Evolutionary conservation across 2,113 vertebrate species (phyloP).

Genomic region (Atrichornis clamosus): DNA sequence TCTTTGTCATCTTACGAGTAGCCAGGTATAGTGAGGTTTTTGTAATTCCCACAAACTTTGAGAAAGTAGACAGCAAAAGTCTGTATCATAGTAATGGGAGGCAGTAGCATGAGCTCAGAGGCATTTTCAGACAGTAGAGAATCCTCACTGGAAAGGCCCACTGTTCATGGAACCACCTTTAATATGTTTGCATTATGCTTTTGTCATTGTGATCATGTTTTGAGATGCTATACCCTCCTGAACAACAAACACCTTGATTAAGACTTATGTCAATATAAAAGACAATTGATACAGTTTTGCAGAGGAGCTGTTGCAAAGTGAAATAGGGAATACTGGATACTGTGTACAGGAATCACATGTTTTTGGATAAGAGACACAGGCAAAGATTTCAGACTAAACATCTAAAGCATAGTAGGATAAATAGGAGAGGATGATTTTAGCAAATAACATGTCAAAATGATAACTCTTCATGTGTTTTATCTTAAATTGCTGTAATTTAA

Average conservation of each 20-base stretch:
- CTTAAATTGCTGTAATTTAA: conserved; percentile 14
- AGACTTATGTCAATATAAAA: neutral
- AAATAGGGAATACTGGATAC: neutral
- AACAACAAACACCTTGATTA: neutral
- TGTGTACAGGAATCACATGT: accelerated
- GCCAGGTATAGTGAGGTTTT: neutral
- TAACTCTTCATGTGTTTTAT: neutral
- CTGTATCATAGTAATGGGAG: neutral
- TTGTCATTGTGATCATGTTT: neutral
- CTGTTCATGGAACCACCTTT: neutral
- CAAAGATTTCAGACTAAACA: neutral
- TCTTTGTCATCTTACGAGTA: neutral
- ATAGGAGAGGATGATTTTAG: neutral
- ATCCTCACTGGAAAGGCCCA: neutral
- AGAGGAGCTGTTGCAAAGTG: neutral
- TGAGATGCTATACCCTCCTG: neutral
- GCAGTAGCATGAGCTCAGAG: neutral
- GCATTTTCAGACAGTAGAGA: neutral
- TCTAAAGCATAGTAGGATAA: neutral
- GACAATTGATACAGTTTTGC: neutral
- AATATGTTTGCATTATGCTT: neutral
- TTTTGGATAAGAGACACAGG: neutral
- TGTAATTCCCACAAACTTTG: neutral
- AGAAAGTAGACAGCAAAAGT: neutral
- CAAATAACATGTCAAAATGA: neutral